Base-by-base conservation (phyloP, 2,888 invertebrate species). In the Cyclophora punctaria region DNA sequence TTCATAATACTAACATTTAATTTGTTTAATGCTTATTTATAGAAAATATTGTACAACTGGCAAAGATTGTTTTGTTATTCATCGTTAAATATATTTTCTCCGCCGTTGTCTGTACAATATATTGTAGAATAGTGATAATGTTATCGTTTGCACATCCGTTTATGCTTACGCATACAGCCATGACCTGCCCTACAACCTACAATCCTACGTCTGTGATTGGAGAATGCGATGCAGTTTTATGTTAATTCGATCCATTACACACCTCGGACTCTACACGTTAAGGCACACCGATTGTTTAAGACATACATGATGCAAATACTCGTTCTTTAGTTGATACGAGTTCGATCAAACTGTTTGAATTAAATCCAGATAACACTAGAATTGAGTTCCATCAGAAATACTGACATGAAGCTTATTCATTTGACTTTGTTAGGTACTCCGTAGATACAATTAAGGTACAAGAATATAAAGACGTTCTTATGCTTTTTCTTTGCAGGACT, bases 181-280 rank as follows among this genome's bases (percentile, higher is more conserved):
- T 85, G 85, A 87, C 86, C 86, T 86, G 81, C 84, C 86, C 82
- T 83, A 84, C 79, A 77, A 75, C 86, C 80, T 82, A 83, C 79
- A 76, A 75, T 71, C 76, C 77, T 68, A 60, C 64, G 66, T 56
- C 69, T 75, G 69, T 68, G 74, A 79, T 78, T 78, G 73, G 73
- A 67, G 69, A 75, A 76, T 71, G 73, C 67, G 68, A 55, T 69
- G 66, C 62, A 70, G 64, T 77, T 73, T 72, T 75, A 72, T 79
- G 67, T 64, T 67, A 71, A 73, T 76, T 67, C 56, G 45, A 50
- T 56, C 33, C 52, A 66, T 55, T 55, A 60, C 53, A 60, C 50
- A 60, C 50, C 54, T 59, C 51, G 53, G 33, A 41, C 55, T 49
- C 49, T 51, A 58, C 49, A 52, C 44, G 7, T 42, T 48, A 40